Evolutionary conservation across 2,113 vertebrate species (phyloP), one percentile per base, ranked within the genome.

Genomic region (Chaenogobius annularis): DNA sequence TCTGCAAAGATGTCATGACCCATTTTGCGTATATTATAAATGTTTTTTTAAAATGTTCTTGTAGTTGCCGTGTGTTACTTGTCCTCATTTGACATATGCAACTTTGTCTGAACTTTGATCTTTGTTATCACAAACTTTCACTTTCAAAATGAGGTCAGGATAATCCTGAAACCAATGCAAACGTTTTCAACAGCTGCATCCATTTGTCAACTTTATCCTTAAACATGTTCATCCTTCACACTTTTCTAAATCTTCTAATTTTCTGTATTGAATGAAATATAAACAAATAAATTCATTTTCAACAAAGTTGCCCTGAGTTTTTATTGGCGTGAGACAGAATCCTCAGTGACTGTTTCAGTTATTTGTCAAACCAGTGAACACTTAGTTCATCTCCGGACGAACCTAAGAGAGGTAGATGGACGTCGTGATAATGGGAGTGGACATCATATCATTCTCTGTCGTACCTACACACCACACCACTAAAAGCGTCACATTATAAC

Each of bases 241-340:
- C 69, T 85, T 90, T 84, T 83, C 74, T 88, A 89, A 84, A 73
- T 68, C 75, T 78, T 74, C 71, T 85, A 46, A 69, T 69, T 87
- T 87, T 78, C 87, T 89, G 82, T 77, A 84, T 83, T 78, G 81
- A 90, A 82, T 88, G 80, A 87, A 83, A 66, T 63, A 85, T 76
- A 83, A 55, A 56, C 44, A 77, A 92, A 77, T 40, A 85, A 91
- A 91, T 89, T 23, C 2, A 75, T 85, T 90, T 83, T 79, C 54
- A 85, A 83, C 66, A 79, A 72, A 73, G n/a, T 10, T 1, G 69
- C 47, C 15, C 47, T 46, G 62, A 19, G 66, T 20, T 59, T 26
- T 59, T 26, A 59, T 15, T 26, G 12, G 22, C 6, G n/a, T 54
- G 19, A 7, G 7, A 22, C 7, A 20, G n/a, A 55, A 8, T 8